Percentiles rank a stretch among this genome's conserved stretches.
Evolutionary conservation across 2,888 invertebrate species (phyloP).

Genomic region (Melinaea marsaeus): DNA sequence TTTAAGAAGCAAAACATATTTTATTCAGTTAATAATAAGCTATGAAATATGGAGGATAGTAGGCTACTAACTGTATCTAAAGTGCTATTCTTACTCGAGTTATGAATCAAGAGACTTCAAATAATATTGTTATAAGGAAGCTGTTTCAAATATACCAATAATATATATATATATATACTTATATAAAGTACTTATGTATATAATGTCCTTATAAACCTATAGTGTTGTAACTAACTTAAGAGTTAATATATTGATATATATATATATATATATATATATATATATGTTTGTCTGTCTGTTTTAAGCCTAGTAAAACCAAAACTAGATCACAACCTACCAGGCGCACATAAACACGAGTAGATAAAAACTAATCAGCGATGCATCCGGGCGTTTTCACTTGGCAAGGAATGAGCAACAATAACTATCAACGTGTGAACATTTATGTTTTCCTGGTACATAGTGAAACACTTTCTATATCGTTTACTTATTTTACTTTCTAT

Average conservation of each 20-base stretch:
- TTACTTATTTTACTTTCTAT: neutral
- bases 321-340: neutral
- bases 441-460: conserved; percentile 31
- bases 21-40: conserved; percentile 15
- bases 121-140: too few species aligned
- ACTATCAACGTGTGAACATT: conserved; percentile 33
- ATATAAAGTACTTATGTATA: too few species aligned
- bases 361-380: conserved; percentile 58
- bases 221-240: too few species aligned
- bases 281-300: neutral
- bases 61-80: conserved; percentile 21
- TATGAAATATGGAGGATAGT: conserved; percentile 24
- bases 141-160: too few species aligned
- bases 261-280: too few species aligned
- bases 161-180: too few species aligned
- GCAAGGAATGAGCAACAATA: conserved; percentile 54
- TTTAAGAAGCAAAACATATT: neutral
- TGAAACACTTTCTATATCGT: conserved; percentile 30
- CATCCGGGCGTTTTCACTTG: conserved; percentile 70
- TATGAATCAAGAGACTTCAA: too few species aligned
- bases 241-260: too few species aligned
- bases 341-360: conserved; percentile 33
- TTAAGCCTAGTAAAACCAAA: neutral
- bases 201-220: too few species aligned
- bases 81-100: neutral